Base-by-base conservation (phyloP, 2,888 invertebrate genomes). In the Sclerodermus sp. region DNA sequence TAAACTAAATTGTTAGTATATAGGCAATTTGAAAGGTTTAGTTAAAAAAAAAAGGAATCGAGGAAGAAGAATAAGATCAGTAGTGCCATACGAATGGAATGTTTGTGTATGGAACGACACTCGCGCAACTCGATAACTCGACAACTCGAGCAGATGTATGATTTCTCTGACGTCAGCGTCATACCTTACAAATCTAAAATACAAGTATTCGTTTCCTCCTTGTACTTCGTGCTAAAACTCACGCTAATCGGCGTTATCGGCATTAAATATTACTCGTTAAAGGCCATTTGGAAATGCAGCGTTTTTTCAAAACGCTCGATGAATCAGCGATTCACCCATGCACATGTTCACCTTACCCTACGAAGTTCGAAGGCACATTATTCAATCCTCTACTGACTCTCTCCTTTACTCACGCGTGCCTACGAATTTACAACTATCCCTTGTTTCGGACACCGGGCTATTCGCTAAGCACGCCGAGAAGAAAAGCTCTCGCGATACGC, bases 81-180 rank as follows among this genome's bases (percentile, higher is more conserved):
- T 4, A 34, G 34, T n/a, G 34, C 34, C 49, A 60, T 58, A 65
- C 64, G 64, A 66, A 67, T 73, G 73, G 73, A 73, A 73, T 73
- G 73, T 73, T 52, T 72, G 58, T 58, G 73, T 73, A 73, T 73
- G 73, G 73, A 73, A 64, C 58, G 61, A 68, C 57, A 51, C 39
- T 62, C 52, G 42, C 50, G 49, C 49, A 47, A 54, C n/a, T n/a
- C n/a, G n/a, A n/a, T n/a, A n/a, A n/a, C n/a, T n/a, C n/a, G n/a
- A n/a, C n/a, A n/a, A n/a, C n/a, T n/a, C 23, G 23, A 23, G 23
- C 23, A 23, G 23, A 23, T 23, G 4, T 23, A 23, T 23, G 23
- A 55, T 66, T 34, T 59, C 57, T 65, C 64, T 61, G 66, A 59
- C 55, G 55, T 66, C 62, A 60, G 52, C 57, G 55, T 63, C 61